A percentile compares a stretch with the other conserved stretches of the same genome.
Evolutionary conservation across 1,140 invertebrate species (phyloP).

Genomic region (Matsumurasca onukii): DNA sequence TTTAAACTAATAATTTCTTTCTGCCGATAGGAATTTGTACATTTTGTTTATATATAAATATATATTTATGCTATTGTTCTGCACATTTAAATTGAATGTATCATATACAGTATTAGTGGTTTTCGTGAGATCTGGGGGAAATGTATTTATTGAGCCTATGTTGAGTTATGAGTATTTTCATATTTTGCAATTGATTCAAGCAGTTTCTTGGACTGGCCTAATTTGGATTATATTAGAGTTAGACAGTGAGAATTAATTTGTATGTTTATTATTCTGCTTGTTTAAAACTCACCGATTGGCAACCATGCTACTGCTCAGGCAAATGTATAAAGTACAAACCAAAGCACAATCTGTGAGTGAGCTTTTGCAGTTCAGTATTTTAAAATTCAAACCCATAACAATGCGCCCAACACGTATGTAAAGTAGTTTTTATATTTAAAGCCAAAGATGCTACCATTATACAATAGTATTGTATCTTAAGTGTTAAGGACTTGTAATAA

Average conservation of each 20-base stretch:
- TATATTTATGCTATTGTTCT: neutral
- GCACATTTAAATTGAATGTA: too few species aligned
- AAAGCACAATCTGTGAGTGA: neutral
- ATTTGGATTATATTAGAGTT: slow-evolving; percentile 18
- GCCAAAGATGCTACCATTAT: slow-evolving; percentile 13
- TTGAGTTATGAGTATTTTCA: neutral
- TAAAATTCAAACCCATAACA: neutral
- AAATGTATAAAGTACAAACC: neutral
- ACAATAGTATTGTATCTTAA: neutral
- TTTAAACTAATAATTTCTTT: neutral
- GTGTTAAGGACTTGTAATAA: slow-evolving; percentile 6
- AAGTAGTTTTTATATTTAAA: slow-evolving; percentile 8
- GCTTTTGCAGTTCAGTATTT: too few species aligned
- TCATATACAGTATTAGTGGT: too few species aligned
- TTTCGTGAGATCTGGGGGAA: too few species aligned
- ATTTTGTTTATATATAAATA: slow-evolving; percentile 25
- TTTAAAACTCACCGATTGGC: neutral
- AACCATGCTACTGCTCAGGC: neutral
- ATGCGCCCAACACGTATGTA: neutral
- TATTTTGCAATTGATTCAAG: neutral
- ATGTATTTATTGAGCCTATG: neutral
- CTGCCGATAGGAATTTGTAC: neutral
- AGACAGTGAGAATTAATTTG: neutral
- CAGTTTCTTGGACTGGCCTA: slow-evolving; percentile 19
- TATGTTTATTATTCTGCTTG: neutral